Percentiles rank a stretch among this genome's conserved stretches.
Conservation (phyloP, 2,113 vertebrate genomes). For the Phylloscopus whistleri region DNA sequence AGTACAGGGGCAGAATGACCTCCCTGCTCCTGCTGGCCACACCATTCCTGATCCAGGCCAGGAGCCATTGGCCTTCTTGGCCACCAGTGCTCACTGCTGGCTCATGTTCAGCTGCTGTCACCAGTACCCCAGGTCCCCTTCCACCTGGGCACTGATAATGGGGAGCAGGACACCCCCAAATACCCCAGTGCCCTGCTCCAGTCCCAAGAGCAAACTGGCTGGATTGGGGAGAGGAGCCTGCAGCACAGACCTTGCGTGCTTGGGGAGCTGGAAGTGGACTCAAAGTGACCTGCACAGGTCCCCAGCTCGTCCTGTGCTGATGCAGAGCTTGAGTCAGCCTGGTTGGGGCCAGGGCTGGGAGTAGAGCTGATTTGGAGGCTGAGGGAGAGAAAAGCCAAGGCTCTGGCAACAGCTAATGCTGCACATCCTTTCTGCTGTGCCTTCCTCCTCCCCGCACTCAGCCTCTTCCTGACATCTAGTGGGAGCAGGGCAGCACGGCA, state of each 20-base stretch:
- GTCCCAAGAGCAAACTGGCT: background rate
- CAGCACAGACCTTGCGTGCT: accelerated
- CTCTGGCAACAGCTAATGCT: background rate
- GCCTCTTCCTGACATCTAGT: conserved; percentile 61
- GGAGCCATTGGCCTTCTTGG: background rate
- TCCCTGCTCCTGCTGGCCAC: background rate
- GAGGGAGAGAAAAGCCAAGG: background rate
- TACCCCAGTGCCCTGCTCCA: background rate
- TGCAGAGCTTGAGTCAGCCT: background rate
- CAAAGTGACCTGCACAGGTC: background rate
- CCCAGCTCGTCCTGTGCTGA: background rate
- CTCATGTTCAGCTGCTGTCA: background rate
- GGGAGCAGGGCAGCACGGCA: conserved; percentile 9
- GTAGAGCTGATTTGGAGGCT: background rate
- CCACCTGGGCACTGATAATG: background rate
- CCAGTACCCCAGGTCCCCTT: background rate
- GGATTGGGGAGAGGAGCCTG: background rate
- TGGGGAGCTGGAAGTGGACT: background rate
- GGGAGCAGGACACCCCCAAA: background rate
- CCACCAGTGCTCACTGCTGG: background rate
- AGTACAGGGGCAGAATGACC: background rate
- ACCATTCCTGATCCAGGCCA: background rate
- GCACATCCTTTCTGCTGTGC: background rate
- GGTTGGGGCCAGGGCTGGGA: background rate
- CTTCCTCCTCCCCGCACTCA: background rate